phyloP scores from a whole-genome alignment of 1,140 invertebrate genomes.

The Drosophila micromelanica region DNA sequence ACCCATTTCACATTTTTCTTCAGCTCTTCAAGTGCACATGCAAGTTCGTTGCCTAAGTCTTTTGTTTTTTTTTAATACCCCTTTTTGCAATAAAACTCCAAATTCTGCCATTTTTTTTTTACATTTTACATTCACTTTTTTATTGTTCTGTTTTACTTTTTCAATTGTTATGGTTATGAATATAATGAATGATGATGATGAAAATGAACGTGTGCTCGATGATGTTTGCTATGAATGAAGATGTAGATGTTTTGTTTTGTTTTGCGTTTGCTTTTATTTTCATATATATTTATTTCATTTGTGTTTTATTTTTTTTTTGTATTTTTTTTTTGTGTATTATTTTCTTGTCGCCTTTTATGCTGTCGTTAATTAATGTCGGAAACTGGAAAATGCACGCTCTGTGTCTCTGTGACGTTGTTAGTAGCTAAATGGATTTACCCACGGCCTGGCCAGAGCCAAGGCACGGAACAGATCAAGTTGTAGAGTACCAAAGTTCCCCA shows the following conservation, averaged over 20 bases:
- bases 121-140: conserved; percentile 83
- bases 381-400: conserved; percentile 50
- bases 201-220: conserved; percentile 63
- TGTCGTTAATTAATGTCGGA: conserved; percentile 68
- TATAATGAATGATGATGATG: conserved; percentile 79
- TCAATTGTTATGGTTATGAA: conserved; percentile 82
- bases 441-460: conserved; percentile 39
- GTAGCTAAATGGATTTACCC: conserved; percentile 72
- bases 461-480: conserved; percentile 62
- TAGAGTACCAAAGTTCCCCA: conserved; percentile 76
- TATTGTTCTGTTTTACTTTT: conserved; percentile 81
- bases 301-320: conserved; percentile 26
- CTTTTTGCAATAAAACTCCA: background rate
- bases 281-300: conserved; percentile 16
- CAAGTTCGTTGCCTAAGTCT: conserved; percentile 64
- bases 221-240: conserved; percentile 52
- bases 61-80: conserved; percentile 29
- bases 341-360: conserved; percentile 43
- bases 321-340: conserved; percentile 34
- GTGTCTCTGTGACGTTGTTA: conserved; percentile 56
- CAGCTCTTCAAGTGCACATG: conserved; percentile 20
- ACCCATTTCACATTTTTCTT: background rate
- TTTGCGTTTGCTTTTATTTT: conserved; percentile 34
- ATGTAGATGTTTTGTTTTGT: conserved; percentile 31
- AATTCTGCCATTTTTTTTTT: conserved; percentile 10